A percentile compares a stretch with the other conserved stretches of the same genome.
phyloP scores from a whole-genome alignment of 2,113 vertebrate species.

The Nyctereutes procyonoides region DNA sequence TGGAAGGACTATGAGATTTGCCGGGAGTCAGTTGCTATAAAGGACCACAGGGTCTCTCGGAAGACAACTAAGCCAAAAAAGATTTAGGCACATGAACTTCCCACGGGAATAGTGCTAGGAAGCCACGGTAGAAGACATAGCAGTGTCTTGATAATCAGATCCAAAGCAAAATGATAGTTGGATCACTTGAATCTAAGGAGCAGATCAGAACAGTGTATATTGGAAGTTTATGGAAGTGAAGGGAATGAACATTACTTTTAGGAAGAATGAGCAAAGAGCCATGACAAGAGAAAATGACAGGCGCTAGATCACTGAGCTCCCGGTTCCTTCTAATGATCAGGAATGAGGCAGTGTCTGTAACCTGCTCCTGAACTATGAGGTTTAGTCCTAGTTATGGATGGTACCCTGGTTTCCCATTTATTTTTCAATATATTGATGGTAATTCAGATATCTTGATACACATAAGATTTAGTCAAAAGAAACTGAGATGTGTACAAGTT shows the following conservation, averaged over 20 bases:
- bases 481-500: background rate
- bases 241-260: background rate
- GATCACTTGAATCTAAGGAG: conserved; percentile 16
- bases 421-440: background rate
- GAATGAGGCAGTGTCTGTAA: background rate
- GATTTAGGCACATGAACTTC: background rate
- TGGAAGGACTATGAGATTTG: background rate
- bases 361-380: background rate
- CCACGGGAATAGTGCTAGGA: background rate
- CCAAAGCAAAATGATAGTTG: conserved; percentile 20
- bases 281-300: background rate
- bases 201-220: background rate
- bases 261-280: background rate
- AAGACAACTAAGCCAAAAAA: background rate
- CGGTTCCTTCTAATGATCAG: background rate
- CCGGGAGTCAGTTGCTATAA: conserved; percentile 6
- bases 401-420: background rate
- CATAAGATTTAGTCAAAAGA: background rate
- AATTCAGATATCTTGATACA: background rate
- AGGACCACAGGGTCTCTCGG: background rate
- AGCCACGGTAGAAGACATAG: background rate
- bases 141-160: background rate
- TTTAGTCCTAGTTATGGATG: background rate
- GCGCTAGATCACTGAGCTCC: background rate
- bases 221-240: background rate